These are phyloP conservation scores for Willowsia nigromaculata DNA, from an alignment of 2,888 invertebrate species.

Conservation along the genomic window DNA sequence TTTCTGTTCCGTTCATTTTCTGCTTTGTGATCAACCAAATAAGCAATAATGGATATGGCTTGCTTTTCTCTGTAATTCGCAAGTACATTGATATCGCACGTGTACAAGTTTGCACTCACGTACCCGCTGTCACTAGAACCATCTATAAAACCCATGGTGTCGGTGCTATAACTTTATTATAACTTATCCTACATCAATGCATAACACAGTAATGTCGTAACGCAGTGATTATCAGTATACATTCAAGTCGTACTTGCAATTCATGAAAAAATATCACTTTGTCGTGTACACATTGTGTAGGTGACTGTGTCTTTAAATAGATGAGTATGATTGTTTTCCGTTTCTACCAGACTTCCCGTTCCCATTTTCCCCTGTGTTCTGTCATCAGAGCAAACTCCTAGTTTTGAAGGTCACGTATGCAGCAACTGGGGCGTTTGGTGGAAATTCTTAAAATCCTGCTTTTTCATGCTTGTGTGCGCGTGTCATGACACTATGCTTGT, in stretches of 20 bases:
- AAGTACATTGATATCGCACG: slow-evolving; percentile 41
- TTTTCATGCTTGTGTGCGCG: not conserved
- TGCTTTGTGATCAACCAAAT: not conserved
- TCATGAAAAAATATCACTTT: too few relatives aligned
- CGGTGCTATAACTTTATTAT: not conserved
- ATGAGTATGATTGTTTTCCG: slow-evolving; percentile 29
- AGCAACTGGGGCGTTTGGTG: slow-evolving; percentile 47
- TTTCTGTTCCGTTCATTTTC: slow-evolving; percentile 12
- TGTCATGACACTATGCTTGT: not conserved
- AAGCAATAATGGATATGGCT: not conserved
- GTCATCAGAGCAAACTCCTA: not conserved
- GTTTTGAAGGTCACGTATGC: slow-evolving; percentile 63
- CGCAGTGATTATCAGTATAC: not conserved
- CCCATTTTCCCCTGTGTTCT: slow-evolving; percentile 9
- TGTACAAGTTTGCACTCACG: slow-evolving; percentile 6
- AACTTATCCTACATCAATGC: not conserved
- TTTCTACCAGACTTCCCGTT: slow-evolving; percentile 58
- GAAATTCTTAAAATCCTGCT: slow-evolving; percentile 1
- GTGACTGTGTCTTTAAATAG: slow-evolving; percentile 24
- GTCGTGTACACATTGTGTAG: too few relatives aligned
- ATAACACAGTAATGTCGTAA: not conserved
- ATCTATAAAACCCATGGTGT: not conserved
- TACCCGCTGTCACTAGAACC: too few relatives aligned
- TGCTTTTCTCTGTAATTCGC: not conserved
- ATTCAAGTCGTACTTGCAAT: too few relatives aligned